Percentiles rank a stretch among this genome's conserved stretches.
Conservation (phyloP, 2,113 vertebrate species). For the Ondatra zibethicus region DNA sequence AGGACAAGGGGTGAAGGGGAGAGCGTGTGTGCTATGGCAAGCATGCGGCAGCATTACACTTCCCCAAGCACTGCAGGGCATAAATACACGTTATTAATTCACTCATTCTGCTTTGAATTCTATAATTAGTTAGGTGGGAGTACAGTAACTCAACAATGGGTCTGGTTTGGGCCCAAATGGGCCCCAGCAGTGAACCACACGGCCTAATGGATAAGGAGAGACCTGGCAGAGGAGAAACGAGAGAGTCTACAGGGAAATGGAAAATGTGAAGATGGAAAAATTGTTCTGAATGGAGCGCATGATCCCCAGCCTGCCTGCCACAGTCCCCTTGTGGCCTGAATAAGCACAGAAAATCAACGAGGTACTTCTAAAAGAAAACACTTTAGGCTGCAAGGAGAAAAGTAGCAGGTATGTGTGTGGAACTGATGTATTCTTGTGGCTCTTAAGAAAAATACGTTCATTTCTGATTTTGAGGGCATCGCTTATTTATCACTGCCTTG, state of each 20-base stretch:
- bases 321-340: neutral
- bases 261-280: conserved; percentile 64
- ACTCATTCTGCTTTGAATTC: conserved; percentile 74
- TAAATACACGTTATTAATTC: conserved; percentile 71
- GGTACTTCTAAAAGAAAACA: neutral
- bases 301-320: neutral
- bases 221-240: conserved; percentile 35
- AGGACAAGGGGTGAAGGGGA: neutral
- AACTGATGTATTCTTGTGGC: neutral
- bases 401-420: neutral
- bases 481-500: neutral
- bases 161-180: conserved; percentile 67
- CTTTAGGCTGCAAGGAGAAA: neutral
- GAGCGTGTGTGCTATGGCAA: conserved; percentile 48
- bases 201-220: conserved; percentile 60
- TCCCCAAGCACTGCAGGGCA: conserved; percentile 47
- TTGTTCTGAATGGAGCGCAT: conserved; percentile 23
- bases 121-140: conserved; percentile 69
- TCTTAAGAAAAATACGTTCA: neutral
- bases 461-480: neutral
- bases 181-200: conserved; percentile 27
- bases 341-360: neutral
- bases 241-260: conserved; percentile 23
- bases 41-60: conserved; percentile 9
- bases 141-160: conserved; percentile 62